A percentile compares a stretch with the other conserved stretches of the same genome.
Conservation (phyloP, 2,888 invertebrate species). For the Steromphala cineraria region DNA sequence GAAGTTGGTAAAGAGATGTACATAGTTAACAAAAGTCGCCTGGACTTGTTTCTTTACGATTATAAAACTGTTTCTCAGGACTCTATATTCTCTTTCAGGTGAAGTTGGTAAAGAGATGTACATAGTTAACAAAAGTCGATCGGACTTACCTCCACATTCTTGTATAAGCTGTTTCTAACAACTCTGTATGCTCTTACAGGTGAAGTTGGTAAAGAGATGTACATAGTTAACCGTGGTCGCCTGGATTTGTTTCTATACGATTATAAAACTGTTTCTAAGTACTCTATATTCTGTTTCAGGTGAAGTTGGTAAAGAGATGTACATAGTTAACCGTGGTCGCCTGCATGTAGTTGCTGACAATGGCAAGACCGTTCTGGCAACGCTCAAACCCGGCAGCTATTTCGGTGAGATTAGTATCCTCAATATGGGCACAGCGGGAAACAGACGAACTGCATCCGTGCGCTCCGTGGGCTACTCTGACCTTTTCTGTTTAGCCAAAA, state of each 20-base stretch:
- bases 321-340: constrained; percentile 96
- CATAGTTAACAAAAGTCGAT: too few relatives aligned
- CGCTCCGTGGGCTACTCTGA: constrained; percentile 99
- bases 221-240: constrained; percentile 95
- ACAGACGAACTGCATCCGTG: constrained; percentile 97
- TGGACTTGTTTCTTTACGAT: too few relatives aligned
- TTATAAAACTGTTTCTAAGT: too few relatives aligned
- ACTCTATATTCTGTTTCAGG: constrained; percentile 80
- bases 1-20: too few relatives aligned
- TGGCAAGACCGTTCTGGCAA: constrained; percentile 95
- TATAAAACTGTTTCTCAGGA: too few relatives aligned
- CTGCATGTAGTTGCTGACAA: constrained; percentile 83
- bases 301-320: constrained; percentile 99
- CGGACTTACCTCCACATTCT: too few relatives aligned
- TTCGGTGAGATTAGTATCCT: constrained; percentile 99
- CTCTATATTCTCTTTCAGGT: too few relatives aligned
- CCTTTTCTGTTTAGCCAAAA: constrained; percentile 98
- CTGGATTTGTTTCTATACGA: constrained; percentile 66
- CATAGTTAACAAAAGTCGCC: too few relatives aligned
- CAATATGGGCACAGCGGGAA: constrained; percentile 94
- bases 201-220: constrained; percentile 99
- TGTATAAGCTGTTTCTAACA: too few relatives aligned
- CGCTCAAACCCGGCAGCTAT: constrained; percentile 98
- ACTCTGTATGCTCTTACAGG: constrained; percentile 80
- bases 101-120: too few relatives aligned